A percentile compares a stretch with the other conserved stretches of the same genome.
phyloP scores from a whole-genome alignment of 2,113 vertebrate species.

The Sinocyclocheilus maitianheensis region DNA sequence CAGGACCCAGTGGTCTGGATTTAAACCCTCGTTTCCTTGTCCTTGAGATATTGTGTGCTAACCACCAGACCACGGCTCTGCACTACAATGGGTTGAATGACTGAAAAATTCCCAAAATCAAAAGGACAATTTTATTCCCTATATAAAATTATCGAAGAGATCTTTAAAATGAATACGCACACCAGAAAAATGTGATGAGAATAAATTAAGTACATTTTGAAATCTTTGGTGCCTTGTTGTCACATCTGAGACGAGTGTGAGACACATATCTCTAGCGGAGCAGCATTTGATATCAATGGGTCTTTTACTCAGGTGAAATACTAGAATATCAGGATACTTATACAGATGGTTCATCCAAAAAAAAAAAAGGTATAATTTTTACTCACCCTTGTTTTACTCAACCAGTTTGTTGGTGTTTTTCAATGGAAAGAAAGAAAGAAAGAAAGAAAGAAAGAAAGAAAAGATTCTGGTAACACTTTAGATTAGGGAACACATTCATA shows the following conservation, averaged over 20 bases:
- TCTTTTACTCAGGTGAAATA: neutral
- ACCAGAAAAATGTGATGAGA: neutral
- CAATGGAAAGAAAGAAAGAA: neutral
- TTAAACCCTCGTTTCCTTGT: too few relatives aligned
- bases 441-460: too few relatives aligned
- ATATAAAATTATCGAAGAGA: neutral
- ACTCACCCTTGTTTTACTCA: neutral
- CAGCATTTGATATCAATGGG: neutral
- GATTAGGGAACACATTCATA: too few relatives aligned
- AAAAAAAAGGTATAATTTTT: neutral
- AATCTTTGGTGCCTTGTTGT: neutral
- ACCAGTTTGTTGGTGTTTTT: neutral
- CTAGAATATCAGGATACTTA: neutral
- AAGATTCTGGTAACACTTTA: too few relatives aligned
- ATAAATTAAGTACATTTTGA: neutral
- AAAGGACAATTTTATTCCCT: neutral
- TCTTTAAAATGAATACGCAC: neutral
- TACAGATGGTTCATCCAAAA: too few relatives aligned
- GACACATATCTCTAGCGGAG: neutral
- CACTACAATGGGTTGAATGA: too few relatives aligned
- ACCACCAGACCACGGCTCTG: neutral
- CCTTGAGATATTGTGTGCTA: neutral
- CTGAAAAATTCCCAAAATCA: too few relatives aligned
- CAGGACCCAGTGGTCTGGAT: too few relatives aligned
- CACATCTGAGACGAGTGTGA: neutral